Evolutionary conservation across 2,113 vertebrate genomes (phyloP).

Genomic region (Microtus ochrogaster): DNA sequence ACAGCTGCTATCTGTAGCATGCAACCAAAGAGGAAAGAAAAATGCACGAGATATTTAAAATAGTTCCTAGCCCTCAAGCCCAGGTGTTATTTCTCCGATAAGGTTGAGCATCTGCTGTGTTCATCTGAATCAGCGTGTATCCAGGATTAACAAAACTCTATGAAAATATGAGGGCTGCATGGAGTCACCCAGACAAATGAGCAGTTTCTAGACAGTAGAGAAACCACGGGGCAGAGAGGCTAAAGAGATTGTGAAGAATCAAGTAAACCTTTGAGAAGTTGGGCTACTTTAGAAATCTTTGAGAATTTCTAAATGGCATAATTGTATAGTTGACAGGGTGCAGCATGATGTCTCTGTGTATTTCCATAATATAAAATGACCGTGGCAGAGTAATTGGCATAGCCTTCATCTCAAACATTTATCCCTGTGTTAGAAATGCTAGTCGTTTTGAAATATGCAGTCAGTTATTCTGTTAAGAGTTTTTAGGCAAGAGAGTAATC

Average conservation of each 20-base stretch:
- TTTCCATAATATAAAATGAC: background rate
- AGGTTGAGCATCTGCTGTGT: background rate
- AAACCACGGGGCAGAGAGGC: background rate
- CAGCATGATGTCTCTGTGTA: background rate
- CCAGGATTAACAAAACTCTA: constrained; percentile 12
- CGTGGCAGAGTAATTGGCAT: background rate
- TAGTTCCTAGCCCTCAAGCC: background rate
- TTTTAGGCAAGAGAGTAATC: background rate
- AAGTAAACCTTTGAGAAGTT: background rate
- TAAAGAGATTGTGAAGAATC: background rate
- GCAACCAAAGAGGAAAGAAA: background rate
- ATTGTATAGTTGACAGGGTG: background rate
- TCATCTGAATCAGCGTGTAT: background rate
- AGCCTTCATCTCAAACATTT: background rate
- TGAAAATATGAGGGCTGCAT: background rate
- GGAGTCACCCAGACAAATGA: background rate
- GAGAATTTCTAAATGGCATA: background rate
- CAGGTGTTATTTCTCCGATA: background rate
- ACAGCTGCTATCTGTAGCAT: background rate
- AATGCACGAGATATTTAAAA: background rate
- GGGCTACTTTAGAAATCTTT: constrained; percentile 8
- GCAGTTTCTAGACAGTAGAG: background rate
- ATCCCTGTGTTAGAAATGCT: background rate
- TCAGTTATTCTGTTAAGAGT: background rate
- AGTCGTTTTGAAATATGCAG: background rate